These are phyloP conservation scores for Guaruba guarouba DNA, from an alignment of 2,113 vertebrate species.

Conservation along the genomic window DNA sequence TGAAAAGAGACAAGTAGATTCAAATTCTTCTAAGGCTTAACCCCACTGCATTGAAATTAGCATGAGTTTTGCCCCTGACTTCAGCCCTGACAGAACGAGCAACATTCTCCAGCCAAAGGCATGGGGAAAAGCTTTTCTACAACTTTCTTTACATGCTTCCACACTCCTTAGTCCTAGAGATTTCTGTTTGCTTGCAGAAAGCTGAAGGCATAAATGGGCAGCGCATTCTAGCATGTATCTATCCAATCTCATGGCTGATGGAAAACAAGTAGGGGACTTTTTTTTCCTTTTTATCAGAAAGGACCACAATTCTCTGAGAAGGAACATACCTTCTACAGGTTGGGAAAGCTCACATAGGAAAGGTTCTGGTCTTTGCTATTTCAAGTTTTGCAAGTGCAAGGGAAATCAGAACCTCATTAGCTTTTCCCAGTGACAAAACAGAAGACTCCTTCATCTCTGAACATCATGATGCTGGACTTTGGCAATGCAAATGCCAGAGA, in stretches of 20 bases:
- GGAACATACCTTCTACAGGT: rapidly evolving
- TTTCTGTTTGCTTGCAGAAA: not conserved
- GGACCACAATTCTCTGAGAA: not conserved
- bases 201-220: not conserved
- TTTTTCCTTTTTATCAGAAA: not conserved
- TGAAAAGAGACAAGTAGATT: slow-evolving; percentile 30
- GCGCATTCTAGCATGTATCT: rapidly evolving
- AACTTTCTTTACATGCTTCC: not conserved
- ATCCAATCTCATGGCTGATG: not conserved
- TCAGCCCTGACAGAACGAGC: slow-evolving; percentile 29
- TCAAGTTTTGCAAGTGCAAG: not conserved
- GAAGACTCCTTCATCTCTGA: not conserved
- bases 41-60: not conserved
- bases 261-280: rapidly evolving
- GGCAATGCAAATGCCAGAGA: not conserved
- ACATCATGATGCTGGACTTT: rapidly evolving
- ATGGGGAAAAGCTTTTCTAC: slow-evolving; percentile 23
- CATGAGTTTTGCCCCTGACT: slow-evolving; percentile 44
- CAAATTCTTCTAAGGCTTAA: slow-evolving; percentile 40
- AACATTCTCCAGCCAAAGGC: not conserved
- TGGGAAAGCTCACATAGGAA: not conserved
- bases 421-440: rapidly evolving
- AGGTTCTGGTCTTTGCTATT: not conserved
- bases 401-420: not conserved
- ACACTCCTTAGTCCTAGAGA: not conserved